These are phyloP conservation scores for Macropus fuliginosus DNA, from an alignment of 2,797 vertebrate genomes.

Conservation along the genomic window DNA sequence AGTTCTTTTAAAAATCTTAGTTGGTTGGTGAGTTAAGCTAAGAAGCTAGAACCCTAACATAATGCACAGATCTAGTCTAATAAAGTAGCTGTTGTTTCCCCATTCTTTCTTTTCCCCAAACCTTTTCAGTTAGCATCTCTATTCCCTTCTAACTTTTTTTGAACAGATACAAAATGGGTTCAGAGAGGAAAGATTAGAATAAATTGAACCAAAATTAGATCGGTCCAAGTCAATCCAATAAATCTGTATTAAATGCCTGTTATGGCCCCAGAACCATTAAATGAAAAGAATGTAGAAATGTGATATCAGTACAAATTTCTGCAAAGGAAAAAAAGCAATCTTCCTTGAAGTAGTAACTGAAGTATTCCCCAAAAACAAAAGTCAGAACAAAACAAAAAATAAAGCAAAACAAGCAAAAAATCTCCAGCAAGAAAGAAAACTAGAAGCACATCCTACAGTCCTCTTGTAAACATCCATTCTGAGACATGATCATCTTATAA, in stretches of 20 bases:
- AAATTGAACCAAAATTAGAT: constrained; percentile 18
- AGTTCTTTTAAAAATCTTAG: background rate
- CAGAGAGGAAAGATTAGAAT: constrained; percentile 40
- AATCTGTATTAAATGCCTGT: background rate
- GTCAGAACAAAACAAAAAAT: background rate
- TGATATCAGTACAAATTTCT: background rate
- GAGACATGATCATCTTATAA: background rate
- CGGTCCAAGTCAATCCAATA: constrained; percentile 26
- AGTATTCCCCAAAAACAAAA: constrained; percentile 22
- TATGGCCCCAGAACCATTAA: constrained; percentile 6
- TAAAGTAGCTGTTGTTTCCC: background rate
- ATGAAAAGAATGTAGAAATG: constrained; percentile 14
- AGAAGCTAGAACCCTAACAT: background rate
- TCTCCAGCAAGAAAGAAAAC: background rate
- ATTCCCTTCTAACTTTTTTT: background rate
- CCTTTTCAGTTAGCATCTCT: background rate
- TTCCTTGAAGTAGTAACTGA: constrained; percentile 35
- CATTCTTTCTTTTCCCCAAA: background rate
- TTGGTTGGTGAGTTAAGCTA: background rate
- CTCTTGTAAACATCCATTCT: background rate
- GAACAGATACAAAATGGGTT: background rate
- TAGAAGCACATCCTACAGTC: background rate
- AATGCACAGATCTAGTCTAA: background rate
- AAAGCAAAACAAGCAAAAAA: background rate
- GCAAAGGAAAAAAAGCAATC: constrained; percentile 43